A percentile compares a stretch with the other conserved stretches of the same genome.
Evolutionary conservation across 2,797 vertebrate species (phyloP).

Genomic region (Leuciscus waleckii): DNA sequence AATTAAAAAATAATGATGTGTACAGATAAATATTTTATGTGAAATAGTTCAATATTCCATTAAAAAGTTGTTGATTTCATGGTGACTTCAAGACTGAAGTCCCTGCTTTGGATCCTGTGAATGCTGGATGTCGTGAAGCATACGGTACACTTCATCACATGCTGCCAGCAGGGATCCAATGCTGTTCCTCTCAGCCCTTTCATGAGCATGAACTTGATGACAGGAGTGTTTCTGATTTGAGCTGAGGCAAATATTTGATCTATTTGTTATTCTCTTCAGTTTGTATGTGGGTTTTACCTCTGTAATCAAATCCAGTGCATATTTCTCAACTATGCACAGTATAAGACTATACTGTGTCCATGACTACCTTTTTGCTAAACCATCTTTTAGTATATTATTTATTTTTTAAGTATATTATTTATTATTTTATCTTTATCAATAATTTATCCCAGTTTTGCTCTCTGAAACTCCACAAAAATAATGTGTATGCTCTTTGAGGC

Average conservation of each 20-base stretch:
- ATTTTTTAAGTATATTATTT: background rate
- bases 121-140: background rate
- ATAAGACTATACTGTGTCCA: background rate
- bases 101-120: background rate
- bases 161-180: background rate
- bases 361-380: background rate
- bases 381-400: background rate
- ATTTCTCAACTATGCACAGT: background rate
- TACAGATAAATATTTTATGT: background rate
- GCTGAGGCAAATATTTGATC: background rate
- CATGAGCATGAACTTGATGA: background rate
- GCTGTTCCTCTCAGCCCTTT: background rate
- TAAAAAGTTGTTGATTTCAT: background rate
- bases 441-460: conserved; percentile 3
- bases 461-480: conserved; percentile 9
- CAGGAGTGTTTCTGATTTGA: background rate
- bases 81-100: background rate
- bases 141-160: background rate
- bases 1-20: background rate
- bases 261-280: background rate
- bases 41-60: background rate
- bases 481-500: conserved; percentile 28
- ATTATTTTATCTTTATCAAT: background rate
- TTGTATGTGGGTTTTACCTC: background rate
- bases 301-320: background rate